phyloP scores from a whole-genome alignment of 2,888 invertebrate species.

The Halictus ligatus region DNA sequence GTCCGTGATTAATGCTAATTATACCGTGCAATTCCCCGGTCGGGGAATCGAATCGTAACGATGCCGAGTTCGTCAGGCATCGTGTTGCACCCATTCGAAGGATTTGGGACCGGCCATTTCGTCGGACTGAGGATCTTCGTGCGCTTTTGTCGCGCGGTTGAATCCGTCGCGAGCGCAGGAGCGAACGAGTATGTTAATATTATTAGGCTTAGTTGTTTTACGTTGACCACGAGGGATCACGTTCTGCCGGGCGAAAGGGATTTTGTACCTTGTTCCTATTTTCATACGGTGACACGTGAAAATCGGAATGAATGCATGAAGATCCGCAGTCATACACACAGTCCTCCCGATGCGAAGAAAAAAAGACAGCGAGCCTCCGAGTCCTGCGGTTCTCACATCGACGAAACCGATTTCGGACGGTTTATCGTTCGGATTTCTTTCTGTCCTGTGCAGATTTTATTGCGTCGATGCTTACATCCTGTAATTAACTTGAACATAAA shows the following conservation, averaged over 20 bases:
- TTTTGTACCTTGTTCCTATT: background rate
- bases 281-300: background rate
- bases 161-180: background rate
- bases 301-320: background rate
- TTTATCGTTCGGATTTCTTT: slow-evolving; percentile 10
- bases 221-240: background rate
- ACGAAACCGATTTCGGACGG: slow-evolving; percentile 26
- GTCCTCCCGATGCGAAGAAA: slow-evolving; percentile 14
- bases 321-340: slow-evolving; percentile 7
- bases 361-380: background rate
- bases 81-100: background rate
- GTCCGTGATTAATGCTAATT: slow-evolving; percentile 2
- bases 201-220: background rate
- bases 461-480: background rate
- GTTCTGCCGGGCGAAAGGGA: background rate
- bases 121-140: background rate
- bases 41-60: background rate
- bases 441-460: slow-evolving; percentile 22
- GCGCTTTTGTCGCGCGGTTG: background rate
- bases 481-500: background rate
- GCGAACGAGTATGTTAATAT: background rate
- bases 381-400: background rate
- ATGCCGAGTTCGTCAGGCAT: background rate
- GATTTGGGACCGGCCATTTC: background rate
- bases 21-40: background rate